phyloP scores from a whole-genome alignment of 2,888 invertebrate genomes.

The Zele albiditarsus region DNA sequence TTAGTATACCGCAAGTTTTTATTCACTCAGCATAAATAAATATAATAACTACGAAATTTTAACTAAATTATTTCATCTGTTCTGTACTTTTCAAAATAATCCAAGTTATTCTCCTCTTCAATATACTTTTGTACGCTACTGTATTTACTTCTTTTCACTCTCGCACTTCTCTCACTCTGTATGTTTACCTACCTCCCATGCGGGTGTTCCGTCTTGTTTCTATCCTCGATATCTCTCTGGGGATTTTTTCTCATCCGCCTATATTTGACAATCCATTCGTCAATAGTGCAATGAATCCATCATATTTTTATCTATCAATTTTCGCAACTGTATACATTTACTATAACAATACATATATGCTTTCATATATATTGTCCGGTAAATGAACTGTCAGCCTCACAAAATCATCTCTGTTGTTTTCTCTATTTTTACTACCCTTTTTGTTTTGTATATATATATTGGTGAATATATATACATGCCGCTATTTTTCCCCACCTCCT shows the following conservation, averaged over 20 bases:
- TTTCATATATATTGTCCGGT: not conserved
- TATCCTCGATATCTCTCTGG: conserved; percentile 11
- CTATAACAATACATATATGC: not conserved
- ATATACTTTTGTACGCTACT: too few species aligned
- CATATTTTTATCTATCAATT: conserved; percentile 7
- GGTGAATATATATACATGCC: too few species aligned
- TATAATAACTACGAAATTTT: too few species aligned
- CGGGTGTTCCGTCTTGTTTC: conserved; percentile 21
- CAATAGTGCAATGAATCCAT: conserved; percentile 7
- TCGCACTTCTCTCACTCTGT: not conserved
- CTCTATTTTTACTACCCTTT: not conserved
- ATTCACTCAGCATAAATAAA: too few species aligned
- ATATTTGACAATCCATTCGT: conserved; percentile 2
- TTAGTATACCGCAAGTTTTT: too few species aligned
- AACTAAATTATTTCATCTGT: too few species aligned
- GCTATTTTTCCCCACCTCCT: too few species aligned
- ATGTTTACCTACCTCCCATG: conserved; percentile 18
- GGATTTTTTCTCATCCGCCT: conserved; percentile 8
- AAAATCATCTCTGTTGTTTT: not conserved
- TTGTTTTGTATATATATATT: not conserved
- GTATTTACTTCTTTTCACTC: not conserved
- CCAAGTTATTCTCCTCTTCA: too few species aligned
- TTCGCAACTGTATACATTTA: not conserved
- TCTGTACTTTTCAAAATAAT: too few species aligned
- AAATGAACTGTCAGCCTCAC: not conserved